Conservation (phyloP, 2,797 vertebrate genomes). For the Orientallactaga sibirica region DNA sequence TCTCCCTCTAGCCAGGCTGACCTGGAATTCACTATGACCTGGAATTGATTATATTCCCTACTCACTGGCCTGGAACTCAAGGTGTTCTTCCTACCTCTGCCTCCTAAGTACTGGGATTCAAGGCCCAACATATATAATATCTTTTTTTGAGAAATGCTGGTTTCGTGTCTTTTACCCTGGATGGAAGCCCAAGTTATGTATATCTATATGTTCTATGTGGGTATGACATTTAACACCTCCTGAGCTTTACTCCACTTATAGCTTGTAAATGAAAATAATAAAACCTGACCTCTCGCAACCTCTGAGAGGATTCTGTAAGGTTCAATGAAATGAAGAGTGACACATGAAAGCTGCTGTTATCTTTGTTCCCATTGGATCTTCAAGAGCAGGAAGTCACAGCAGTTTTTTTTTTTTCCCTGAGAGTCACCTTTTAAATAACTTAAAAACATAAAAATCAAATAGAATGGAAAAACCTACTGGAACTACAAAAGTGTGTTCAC, state of each 20-base stretch:
- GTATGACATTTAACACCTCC: slow-evolving; percentile 10
- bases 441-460: slow-evolving; percentile 43
- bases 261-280: slow-evolving; percentile 31
- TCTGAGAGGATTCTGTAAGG: slow-evolving; percentile 15
- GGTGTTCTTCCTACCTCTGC: no score
- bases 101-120: no score
- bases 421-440: slow-evolving; percentile 5
- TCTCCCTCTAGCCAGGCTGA: no score
- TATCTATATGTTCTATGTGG: background rate
- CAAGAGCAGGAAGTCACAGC: background rate
- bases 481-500: background rate
- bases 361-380: slow-evolving; percentile 21
- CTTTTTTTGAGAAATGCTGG: slow-evolving; percentile 2
- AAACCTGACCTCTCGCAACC: slow-evolving; percentile 15
- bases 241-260: slow-evolving; percentile 41
- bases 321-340: slow-evolving; percentile 50
- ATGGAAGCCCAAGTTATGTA: background rate
- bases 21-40: no score
- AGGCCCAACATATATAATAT: no score
- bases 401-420: background rate
- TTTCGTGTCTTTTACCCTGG: background rate
- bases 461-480: background rate
- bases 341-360: background rate
- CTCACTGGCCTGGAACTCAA: no score
- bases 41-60: no score